Conservation (phyloP, 2,797 vertebrate species). For the Nyctibius grandis region DNA sequence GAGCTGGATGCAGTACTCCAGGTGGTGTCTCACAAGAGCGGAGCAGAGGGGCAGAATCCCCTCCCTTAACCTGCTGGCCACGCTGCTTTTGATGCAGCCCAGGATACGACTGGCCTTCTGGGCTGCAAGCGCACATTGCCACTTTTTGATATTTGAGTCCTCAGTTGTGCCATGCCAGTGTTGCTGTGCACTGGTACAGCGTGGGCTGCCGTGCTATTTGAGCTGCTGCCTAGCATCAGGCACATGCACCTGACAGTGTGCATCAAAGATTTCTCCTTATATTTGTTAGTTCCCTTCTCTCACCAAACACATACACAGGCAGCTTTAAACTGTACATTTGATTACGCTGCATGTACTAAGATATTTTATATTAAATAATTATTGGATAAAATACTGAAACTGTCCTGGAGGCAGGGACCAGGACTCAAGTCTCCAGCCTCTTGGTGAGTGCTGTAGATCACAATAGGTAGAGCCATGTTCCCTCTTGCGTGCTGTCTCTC, state of each 20-base stretch:
- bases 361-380: not conserved
- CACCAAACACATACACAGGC: not conserved
- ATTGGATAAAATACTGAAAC: not conserved
- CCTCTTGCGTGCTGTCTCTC: not conserved
- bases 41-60: too few relatives aligned
- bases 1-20: too few relatives aligned
- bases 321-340: not conserved
- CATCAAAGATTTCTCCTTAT: not conserved
- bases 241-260: rapidly evolving
- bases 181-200: not conserved
- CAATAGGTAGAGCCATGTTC: not conserved
- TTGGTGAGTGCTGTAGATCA: not conserved
- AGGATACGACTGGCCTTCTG: too few relatives aligned
- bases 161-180: not conserved
- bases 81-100: too few relatives aligned
- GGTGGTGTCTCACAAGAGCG: too few relatives aligned
- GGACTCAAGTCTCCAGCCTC: not conserved
- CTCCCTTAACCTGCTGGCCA: too few relatives aligned
- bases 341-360: not conserved
- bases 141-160: not conserved
- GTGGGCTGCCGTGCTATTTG: rapidly evolving
- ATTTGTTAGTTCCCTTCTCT: not conserved
- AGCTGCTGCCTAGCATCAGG: not conserved
- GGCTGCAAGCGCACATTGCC: too few relatives aligned
- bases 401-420: not conserved